A percentile compares a stretch with the other conserved stretches of the same genome.
Conservation (phyloP, 2,888 invertebrate genomes). For the Melieria crassipennis region DNA sequence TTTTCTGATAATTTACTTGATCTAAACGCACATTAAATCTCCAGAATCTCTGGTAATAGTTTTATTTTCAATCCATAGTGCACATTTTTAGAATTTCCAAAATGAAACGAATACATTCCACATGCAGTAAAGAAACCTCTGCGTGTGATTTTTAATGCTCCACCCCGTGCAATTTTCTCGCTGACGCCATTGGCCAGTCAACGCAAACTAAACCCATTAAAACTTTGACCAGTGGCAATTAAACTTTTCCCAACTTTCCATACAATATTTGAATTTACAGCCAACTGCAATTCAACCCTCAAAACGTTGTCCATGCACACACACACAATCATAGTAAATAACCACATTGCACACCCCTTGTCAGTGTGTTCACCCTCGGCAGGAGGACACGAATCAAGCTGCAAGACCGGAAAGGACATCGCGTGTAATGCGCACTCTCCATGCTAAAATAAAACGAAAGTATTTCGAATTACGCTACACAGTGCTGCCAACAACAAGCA, state of each 20-base stretch:
- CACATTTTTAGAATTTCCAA: no score
- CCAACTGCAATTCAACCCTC: slow-evolving; percentile 9
- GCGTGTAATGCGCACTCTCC: slow-evolving; percentile 56
- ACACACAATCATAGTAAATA: background rate
- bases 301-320: background rate
- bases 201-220: slow-evolving; percentile 39
- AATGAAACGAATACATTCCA: no score
- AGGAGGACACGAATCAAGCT: no score
- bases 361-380: no score
- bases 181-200: slow-evolving; percentile 25
- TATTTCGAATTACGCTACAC: slow-evolving; percentile 53
- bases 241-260: slow-evolving; percentile 48
- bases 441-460: slow-evolving; percentile 52
- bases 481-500: slow-evolving; percentile 1
- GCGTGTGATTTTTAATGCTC: no score
- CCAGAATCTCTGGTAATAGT: no score
- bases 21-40: no score
- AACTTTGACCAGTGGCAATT: slow-evolving; percentile 59
- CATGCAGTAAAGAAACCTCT: no score
- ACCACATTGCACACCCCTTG: no score
- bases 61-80: no score
- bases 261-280: slow-evolving; percentile 20
- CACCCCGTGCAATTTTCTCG: no score
- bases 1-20: no score
- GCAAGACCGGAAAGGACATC: slow-evolving; percentile 61